phyloP scores from a whole-genome alignment of 53 echinoderm and acorn worm species.

The Holothuria leucospilota region DNA sequence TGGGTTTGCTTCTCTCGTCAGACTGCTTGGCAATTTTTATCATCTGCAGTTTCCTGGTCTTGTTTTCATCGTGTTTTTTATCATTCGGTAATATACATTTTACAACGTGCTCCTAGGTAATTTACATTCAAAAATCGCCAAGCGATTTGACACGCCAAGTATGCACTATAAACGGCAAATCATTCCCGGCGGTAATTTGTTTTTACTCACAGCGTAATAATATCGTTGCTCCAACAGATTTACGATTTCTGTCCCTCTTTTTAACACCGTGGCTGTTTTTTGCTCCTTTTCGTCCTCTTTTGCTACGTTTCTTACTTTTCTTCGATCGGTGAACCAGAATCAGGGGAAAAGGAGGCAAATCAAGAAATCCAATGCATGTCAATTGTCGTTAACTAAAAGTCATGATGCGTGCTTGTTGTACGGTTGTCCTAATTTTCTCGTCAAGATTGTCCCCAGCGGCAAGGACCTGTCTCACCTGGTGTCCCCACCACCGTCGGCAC shows the following conservation, averaged over 20 bases:
- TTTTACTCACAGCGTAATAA: conserved; percentile 2
- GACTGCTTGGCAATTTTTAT: background rate
- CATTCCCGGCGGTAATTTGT: background rate
- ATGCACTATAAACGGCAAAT: background rate
- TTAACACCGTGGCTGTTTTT: no score
- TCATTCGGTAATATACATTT: background rate
- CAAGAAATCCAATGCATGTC: no score
- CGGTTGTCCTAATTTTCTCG: conserved; percentile 19
- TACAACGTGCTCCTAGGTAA: conserved; percentile 4
- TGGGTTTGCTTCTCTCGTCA: background rate
- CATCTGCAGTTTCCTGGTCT: background rate
- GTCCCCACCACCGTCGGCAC: conserved; percentile 12
- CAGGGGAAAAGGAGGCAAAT: no score
- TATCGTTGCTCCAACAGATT: conserved; percentile 3
- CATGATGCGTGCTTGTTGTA: conserved; percentile 4
- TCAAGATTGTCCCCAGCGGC: conserved; percentile 22
- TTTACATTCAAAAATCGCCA: conserved; percentile 29
- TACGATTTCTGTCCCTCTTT: background rate
- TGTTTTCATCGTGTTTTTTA: background rate
- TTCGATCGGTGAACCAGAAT: no score
- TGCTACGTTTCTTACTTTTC: no score
- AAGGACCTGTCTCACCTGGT: conserved; percentile 8
- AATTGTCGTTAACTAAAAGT: no score
- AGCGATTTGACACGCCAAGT: conserved; percentile 35
- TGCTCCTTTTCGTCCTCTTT: no score